Conservation (phyloP, 2,888 invertebrate species). For the Agonopterix subpropinquella region DNA sequence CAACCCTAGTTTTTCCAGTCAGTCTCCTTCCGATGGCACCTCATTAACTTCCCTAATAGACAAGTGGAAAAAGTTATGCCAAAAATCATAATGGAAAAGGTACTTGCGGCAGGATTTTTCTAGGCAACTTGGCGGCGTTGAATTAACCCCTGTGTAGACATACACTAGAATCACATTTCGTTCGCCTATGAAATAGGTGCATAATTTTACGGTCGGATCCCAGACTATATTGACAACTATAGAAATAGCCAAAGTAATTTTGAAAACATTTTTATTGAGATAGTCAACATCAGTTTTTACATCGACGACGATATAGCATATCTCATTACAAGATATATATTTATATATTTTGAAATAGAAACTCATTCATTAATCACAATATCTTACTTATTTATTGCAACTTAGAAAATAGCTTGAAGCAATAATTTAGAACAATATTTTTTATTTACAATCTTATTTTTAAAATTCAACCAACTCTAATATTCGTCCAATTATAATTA, state of each 20-base stretch:
- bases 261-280: conserved; percentile 39
- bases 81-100: too few species aligned
- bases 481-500: not conserved
- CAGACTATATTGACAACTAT: too few species aligned
- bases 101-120: too few species aligned
- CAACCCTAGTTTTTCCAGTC: too few species aligned
- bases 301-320: conserved; percentile 26
- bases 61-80: too few species aligned
- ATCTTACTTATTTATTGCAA: conserved; percentile 30
- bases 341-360: conserved; percentile 14
- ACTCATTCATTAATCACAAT: conserved; percentile 23
- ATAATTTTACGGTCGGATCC: too few species aligned
- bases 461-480: not conserved
- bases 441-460: not conserved
- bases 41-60: too few species aligned
- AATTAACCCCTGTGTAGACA: too few species aligned
- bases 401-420: conserved; percentile 27
- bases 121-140: too few species aligned
- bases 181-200: too few species aligned
- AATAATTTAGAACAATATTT: not conserved
- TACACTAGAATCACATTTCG: too few species aligned
- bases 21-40: too few species aligned
- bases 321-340: conserved; percentile 13
- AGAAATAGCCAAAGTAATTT: not conserved
- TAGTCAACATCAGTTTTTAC: conserved; percentile 34